Conservation (phyloP, 2,888 invertebrate genomes). For the Bellardia bayeri region DNA sequence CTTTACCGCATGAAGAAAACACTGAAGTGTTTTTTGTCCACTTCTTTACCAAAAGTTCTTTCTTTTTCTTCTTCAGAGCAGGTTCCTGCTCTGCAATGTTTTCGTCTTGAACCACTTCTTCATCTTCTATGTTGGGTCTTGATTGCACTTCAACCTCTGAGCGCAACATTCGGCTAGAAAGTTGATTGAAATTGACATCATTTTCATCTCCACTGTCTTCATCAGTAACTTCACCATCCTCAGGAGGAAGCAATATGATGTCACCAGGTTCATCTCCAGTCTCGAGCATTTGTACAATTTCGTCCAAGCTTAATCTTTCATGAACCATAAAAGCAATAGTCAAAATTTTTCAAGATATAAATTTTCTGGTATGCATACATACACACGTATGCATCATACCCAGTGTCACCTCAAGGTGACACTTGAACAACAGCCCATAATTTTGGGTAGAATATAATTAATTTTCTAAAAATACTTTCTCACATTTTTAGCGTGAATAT, state of each 20-base stretch:
- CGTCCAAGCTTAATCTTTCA: conserved; percentile 52
- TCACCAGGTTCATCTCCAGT: conserved; percentile 59
- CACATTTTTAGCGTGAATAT: conserved; percentile 2
- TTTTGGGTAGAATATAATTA: conserved; percentile 25
- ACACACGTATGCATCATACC: conserved; percentile 12
- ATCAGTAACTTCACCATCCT: conserved; percentile 70
- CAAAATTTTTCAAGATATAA: conserved; percentile 14
- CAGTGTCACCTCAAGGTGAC: neutral
- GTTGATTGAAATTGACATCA: neutral
- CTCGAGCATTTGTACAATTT: conserved; percentile 61
- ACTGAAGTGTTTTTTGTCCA: no score
- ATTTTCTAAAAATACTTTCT: conserved; percentile 18
- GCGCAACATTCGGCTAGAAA: conserved; percentile 7
- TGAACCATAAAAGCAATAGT: neutral
- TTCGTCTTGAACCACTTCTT: no score
- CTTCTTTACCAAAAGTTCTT: no score
- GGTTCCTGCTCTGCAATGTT: no score
- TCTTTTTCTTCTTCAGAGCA: no score
- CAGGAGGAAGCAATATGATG: conserved; percentile 71
- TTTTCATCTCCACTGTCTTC: neutral
- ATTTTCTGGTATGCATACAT: neutral
- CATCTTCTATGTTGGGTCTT: conserved; percentile 18
- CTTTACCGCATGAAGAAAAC: no score
- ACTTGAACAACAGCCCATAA: conserved; percentile 4
- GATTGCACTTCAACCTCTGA: conserved; percentile 14